These are phyloP conservation scores for Caenorhabditis latens DNA, from an alignment of 1,140 invertebrate species.

Conservation along the genomic window DNA sequence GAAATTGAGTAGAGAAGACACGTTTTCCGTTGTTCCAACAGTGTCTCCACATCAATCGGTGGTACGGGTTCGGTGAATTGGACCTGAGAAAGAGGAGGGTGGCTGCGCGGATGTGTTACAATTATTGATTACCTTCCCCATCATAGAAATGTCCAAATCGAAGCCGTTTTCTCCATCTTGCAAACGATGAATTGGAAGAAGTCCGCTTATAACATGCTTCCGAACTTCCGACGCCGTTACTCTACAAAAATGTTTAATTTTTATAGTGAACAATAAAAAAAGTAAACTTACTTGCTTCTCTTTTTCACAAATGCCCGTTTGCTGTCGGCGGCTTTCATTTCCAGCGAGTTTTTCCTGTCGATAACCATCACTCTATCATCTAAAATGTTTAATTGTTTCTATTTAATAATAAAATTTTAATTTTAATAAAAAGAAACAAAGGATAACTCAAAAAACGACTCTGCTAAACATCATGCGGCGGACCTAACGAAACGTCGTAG, in stretches of 20 bases:
- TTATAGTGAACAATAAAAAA: background rate
- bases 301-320: slow-evolving; percentile 46
- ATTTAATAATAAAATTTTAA: background rate
- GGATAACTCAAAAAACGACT: background rate
- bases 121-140: slow-evolving; percentile 39
- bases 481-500: slow-evolving; percentile 25
- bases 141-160: slow-evolving; percentile 44
- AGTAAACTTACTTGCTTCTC: slow-evolving; percentile 46
- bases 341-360: slow-evolving; percentile 24
- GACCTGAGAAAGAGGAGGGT: background rate
- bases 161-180: slow-evolving; percentile 6
- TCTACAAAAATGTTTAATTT: background rate
- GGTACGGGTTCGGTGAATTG: slow-evolving; percentile 27
- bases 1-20: slow-evolving; percentile 38
- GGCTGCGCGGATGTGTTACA: background rate
- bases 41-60: slow-evolving; percentile 16
- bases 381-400: background rate
- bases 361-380: slow-evolving; percentile 20
- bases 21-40: slow-evolving; percentile 11
- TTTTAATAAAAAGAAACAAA: background rate
- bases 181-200: slow-evolving; percentile 14
- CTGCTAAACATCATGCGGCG: slow-evolving; percentile 21
- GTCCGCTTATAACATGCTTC: slow-evolving; percentile 40
- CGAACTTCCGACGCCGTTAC: slow-evolving; percentile 44
- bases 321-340: slow-evolving; percentile 19